Percentiles rank a stretch among this genome's conserved stretches.
These are phyloP conservation scores for Hemithea aestivaria DNA, from an alignment of 2,888 invertebrate genomes.

Conservation along the genomic window DNA sequence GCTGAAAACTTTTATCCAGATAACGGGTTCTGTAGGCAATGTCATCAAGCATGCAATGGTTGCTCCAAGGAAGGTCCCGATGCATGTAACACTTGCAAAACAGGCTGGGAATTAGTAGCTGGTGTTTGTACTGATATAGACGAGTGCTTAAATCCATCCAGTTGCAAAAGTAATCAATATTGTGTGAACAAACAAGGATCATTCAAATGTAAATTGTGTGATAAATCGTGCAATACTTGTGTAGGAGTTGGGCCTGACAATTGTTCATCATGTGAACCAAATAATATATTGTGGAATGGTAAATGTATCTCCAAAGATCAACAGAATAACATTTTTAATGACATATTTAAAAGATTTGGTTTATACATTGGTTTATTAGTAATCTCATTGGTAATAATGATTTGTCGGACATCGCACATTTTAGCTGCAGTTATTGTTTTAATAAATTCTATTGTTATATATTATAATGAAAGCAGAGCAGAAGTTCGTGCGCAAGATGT, in stretches of 20 bases:
- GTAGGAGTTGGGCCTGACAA: constrained; percentile 91
- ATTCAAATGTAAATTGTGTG: constrained; percentile 88
- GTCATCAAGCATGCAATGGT: constrained; percentile 88
- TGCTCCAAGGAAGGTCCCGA: constrained; percentile 86
- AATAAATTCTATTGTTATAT: constrained; percentile 46
- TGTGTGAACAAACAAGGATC: constrained; percentile 93
- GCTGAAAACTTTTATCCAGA: constrained; percentile 82
- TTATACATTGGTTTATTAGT: constrained; percentile 49
- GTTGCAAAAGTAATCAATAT: constrained; percentile 84
- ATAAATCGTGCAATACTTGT: constrained; percentile 89
- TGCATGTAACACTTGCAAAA: constrained; percentile 72
- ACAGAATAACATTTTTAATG: constrained; percentile 41
- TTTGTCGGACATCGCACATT: background rate
- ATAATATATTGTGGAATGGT: constrained; percentile 47
- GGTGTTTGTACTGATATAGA: constrained; percentile 90
- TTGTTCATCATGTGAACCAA: constrained; percentile 86
- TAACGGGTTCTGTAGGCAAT: constrained; percentile 84
- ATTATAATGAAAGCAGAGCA: constrained; percentile 44
- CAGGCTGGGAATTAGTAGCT: constrained; percentile 86
- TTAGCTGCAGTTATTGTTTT: constrained; percentile 44
- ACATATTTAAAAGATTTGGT: constrained; percentile 38
- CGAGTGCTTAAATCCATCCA: constrained; percentile 83
- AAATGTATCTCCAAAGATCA: constrained; percentile 49
- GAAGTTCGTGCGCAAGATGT: constrained; percentile 33
- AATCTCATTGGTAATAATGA: constrained; percentile 25